Base-by-base conservation (phyloP, 2,797 vertebrate species). In the Graptemys geographica region DNA sequence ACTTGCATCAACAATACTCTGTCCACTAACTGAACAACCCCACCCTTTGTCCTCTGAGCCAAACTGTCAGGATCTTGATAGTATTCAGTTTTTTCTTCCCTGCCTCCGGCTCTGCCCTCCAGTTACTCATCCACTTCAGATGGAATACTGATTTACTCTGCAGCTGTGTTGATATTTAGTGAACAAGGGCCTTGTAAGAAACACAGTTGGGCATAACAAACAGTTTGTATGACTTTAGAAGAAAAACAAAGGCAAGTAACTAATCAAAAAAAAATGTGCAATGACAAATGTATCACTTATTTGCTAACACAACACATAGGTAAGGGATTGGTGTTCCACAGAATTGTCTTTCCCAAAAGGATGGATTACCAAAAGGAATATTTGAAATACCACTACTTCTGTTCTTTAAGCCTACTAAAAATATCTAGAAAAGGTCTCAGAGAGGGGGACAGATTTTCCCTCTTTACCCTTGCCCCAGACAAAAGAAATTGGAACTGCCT, bases 61-160 rank as follows among this genome's bases (percentile, higher is more conserved):
- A 59, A 18, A 11, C 31, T 92, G 33, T 51, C 47, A 56, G 57
- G 57, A 8, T 65, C 49, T 84, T 90, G 56, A 69, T 53, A 92
- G 87, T 0, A 95, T 44, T 87, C 44, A 81, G 49, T 79, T 74
- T 94, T 79, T 25, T 13, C 81, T 59, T 59, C 28, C 62, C 25
- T 1, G 2, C 72, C 52, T 81, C 51, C 79, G 79, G 55, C 33
- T 79, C 57, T 89, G 33, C 28, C 57, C 33, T 88, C 56, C 2
- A 13, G 86, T 86, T 87, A 81, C 47, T 94, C 82, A 91, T 83
- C 55, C 8, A 21, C 74, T 89, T 88, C 41, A 62, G 27, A 86
- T 1, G 47, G 33, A 86, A 82, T 74, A 51, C 21, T 78, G 59
- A 74, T 80, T 83, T 55, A 19, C 28, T 78, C 92, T 41, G 81